Evolutionary conservation across 1,140 invertebrate genomes (phyloP), one percentile per base, ranked within the genome.

Genomic region (Dolichoris vasculosae): DNA sequence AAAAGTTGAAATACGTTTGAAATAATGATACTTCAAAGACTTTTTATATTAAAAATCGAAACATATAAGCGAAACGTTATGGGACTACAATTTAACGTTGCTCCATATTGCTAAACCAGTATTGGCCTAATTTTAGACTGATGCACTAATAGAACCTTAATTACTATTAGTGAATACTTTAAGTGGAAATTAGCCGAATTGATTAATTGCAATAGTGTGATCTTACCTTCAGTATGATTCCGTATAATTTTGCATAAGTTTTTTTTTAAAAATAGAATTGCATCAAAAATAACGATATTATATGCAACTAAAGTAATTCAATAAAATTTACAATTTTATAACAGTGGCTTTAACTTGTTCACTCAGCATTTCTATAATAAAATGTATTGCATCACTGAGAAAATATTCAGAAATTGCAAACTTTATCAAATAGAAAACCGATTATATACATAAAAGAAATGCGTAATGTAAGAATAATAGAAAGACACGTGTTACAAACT

Each of bases 91-190:
- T 73, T 73, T n/a, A 43, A 73, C 20, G n/a, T 73, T 23, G 26
- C 1, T 13, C 7, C 23, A 43, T 26, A 43, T 73, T 43, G 69
- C 26, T 46, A 17, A 51, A 15, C 0, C 15, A 32, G 26, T 76
- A 76, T 76, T 76, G 43, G 38, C 73, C 73, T 48, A 32, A 48
- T 76, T 76, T 30, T 26, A 32, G 6, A 15, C 6, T 9, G 13
- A 30, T 46, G 40, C 73, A 30, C 9, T 30, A 76, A 76, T 76
- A 76, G 46, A 48, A 48, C n/a, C 46, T 76, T 76, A 76, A 76
- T 76, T 76, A 48, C 46, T 20, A 48, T 46, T 30, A 76, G n/a
- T 8, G 73, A 46, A 48, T n/a, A 32, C 43, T 30, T 48, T 76
- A 8, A 48, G n/a, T 76, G 11, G n/a, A 76, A 76, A 76, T 76